Base-by-base conservation (phyloP, 2,797 vertebrate genomes). In the Acanthurus tractus region DNA sequence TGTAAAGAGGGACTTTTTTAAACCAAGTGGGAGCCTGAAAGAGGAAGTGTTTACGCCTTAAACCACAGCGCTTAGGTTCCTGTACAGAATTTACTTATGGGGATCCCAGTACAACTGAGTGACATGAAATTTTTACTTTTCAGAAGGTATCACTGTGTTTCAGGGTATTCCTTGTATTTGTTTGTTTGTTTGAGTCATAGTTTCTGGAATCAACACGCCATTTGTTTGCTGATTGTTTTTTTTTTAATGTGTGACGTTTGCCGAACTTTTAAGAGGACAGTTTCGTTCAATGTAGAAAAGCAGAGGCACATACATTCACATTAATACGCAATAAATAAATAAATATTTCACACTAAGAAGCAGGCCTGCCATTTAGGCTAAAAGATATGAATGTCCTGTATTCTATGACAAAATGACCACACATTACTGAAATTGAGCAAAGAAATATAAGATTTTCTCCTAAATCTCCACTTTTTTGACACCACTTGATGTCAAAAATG, bases 11-110 rank as follows among this genome's bases (percentile, higher is more conserved):
- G 70, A 45, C 34, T 82, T 76, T 86, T 79, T 74, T 15, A 3
- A 73, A 74, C 12, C 0, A 23, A 49, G 57, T 22, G 29, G 6
- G 29, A 34, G 29, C 29, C 29, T 34, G 29, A 80, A 54, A 89
- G 79, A 89, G 90, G 92, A 92, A 88, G 78, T 81, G 9, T 68
- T 69, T 74, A 9, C 63, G 34, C 79, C 74, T 84, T 6, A 86
- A 85, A 73, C 83, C 65, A 75, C 70, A 34, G 29, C 8, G 61
- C 22, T 17, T 64, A 70, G 13, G 63, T 88, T 90, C 13, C 66
- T 87, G 72, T 70, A 29, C 36, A 46, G 23, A 59, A 83, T 90
- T 82, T 88, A 11, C 82, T 83, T 83, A 23, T 22, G 83, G 87
- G 77, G 53, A 77, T 83, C 76, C 85, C 70, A 29, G 46, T 42